phyloP scores from a whole-genome alignment of 2,797 vertebrate genomes.

The Micromesistius poutassou region DNA sequence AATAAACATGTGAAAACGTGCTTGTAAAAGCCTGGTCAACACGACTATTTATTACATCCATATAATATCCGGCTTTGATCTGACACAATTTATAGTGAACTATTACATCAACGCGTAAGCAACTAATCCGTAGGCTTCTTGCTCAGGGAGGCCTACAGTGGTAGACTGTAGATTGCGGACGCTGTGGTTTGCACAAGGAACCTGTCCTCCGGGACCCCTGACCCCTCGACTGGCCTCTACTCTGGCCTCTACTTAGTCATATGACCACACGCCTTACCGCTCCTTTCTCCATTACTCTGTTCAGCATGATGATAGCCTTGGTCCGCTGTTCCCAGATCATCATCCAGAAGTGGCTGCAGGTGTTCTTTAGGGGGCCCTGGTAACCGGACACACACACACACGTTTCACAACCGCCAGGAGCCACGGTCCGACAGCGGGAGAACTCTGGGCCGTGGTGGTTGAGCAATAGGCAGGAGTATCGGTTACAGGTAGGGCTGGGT shows the following conservation, averaged over 20 bases:
- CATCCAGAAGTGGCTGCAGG: conserved; percentile 98
- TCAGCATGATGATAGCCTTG: conserved; percentile 95
- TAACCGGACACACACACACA: conserved; percentile 17
- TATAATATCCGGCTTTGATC: too few species aligned
- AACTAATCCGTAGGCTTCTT: too few species aligned
- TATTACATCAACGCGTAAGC: too few species aligned
- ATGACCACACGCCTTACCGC: conserved; percentile 78
- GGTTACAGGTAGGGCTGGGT: neutral
- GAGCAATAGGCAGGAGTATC: neutral
- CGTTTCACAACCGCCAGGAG: neutral
- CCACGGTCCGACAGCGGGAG: neutral
- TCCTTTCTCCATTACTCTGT: conserved; percentile 97
- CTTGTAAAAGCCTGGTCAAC: too few species aligned
- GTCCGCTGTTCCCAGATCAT: conserved; percentile 99
- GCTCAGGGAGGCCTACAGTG: too few species aligned
- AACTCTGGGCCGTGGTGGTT: neutral
- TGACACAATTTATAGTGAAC: too few species aligned
- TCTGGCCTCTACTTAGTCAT: neutral
- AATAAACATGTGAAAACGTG: too few species aligned
- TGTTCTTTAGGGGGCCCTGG: conserved; percentile 94
- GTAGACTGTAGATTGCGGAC: too few species aligned
- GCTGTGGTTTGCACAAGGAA: too few species aligned
- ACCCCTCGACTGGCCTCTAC: too few species aligned
- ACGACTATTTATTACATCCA: too few species aligned
- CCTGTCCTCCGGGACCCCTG: too few species aligned